Base-by-base conservation (phyloP, 2,113 vertebrate genomes). In the Muntiacus reevesi region DNA sequence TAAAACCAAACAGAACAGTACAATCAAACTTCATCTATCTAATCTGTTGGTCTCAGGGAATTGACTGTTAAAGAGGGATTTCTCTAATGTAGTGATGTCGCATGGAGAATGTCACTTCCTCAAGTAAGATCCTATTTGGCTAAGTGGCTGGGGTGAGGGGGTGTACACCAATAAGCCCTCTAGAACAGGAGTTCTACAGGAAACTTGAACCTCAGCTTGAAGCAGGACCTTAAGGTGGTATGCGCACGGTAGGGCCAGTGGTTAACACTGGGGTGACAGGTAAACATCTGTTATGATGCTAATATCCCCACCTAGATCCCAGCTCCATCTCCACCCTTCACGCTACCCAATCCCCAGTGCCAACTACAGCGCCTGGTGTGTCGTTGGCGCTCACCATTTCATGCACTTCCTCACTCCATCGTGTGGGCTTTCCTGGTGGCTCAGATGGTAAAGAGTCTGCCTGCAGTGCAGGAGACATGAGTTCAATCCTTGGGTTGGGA, bases 331-430 rank as follows among this genome's bases (percentile, higher is more conserved):
- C 88, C 60, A 23, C 23, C 47, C 6, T 36, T 4, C 36, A 5
- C 3, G 12, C n/a, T 57, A 23, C 30, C 88, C 13, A 30, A 6
- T 33, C 30, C 59, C 64, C 87, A 43, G 9, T 2, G 28, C 6
- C 30, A 5, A 16, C 25, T 8, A 1, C 17, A 1, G 17, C 2
- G 2, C 57, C 57, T 52, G 52, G 15, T 0, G 1, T 3, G 7
- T 2, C 0, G 40, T 1, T 33, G 64, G 33, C 0, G 1, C n/a
- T 64, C 36, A 3, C 28, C 17, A 6, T 12, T 10, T 47, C 28
- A 2, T 2, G 0, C 21, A 23, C 40, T 28, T 50, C 54, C 71
- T 15, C 21, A 23, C n/a, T 36, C 33, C n/a, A 71, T 23, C n/a
- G 2, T 21, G 2, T 23, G 67, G 3, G 67, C 36, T 23, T 23